Percentiles rank a stretch among this genome's conserved stretches.
These are phyloP conservation scores for Saturnia pavonia DNA, from an alignment of 2,888 invertebrate species.

Conservation along the genomic window DNA sequence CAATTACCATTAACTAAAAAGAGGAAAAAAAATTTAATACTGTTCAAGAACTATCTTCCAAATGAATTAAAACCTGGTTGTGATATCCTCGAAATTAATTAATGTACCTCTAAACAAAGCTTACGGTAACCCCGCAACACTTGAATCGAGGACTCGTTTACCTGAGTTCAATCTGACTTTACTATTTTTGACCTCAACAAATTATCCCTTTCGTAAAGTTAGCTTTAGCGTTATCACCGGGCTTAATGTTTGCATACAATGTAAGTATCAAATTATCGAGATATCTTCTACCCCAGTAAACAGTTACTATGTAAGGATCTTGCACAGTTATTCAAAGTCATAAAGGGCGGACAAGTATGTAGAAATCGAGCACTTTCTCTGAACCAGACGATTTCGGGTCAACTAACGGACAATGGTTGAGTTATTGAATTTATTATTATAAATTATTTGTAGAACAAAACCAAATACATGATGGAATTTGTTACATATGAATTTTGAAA, in stretches of 20 bases:
- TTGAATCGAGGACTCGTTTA: neutral
- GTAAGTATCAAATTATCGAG: neutral
- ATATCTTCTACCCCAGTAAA: neutral
- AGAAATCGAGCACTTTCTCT: constrained; percentile 51
- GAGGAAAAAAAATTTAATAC: too few relatives aligned
- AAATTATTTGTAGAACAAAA: neutral
- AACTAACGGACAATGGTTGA: constrained; percentile 46
- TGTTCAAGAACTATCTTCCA: too few relatives aligned
- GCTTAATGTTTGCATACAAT: neutral
- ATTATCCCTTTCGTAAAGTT: neutral
- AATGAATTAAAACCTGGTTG: neutral
- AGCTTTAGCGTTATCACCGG: neutral
- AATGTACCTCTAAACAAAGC: neutral
- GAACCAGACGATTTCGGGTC: constrained; percentile 49
- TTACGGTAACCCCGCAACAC: neutral
- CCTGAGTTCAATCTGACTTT: neutral
- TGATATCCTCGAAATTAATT: neutral
- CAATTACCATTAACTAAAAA: too few relatives aligned
- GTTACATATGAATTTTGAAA: neutral
- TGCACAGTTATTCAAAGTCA: constrained; percentile 22
- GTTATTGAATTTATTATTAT: constrained; percentile 32
- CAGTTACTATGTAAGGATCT: neutral
- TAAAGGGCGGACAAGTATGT: constrained; percentile 32
- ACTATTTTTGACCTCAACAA: neutral
- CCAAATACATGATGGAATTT: neutral